phyloP scores from a whole-genome alignment of 2,797 vertebrate genomes.

The Phoxinus dragarum region DNA sequence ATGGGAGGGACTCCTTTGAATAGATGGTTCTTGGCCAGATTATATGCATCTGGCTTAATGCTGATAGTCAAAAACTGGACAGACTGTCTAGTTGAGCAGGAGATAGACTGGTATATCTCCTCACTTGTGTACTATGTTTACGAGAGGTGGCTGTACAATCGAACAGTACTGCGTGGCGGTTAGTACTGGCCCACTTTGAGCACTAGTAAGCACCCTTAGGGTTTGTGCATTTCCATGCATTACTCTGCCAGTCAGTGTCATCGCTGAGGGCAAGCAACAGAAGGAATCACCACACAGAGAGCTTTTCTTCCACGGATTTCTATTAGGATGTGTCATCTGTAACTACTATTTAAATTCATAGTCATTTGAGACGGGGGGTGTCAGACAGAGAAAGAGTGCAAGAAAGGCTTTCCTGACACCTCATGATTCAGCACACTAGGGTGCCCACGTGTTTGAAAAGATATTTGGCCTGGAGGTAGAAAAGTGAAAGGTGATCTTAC shows the following conservation, averaged over 20 bases:
- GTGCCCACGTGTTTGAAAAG: constrained; percentile 9
- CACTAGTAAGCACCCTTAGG: constrained; percentile 17
- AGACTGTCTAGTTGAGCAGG: not conserved
- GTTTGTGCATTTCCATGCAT: constrained; percentile 2
- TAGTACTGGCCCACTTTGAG: not conserved
- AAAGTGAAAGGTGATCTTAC: constrained; percentile 38
- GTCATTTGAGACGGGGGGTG: not conserved
- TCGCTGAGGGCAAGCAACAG: constrained; percentile 29
- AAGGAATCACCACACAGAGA: constrained; percentile 11
- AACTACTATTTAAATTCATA: constrained; percentile 36
- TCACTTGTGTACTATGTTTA: not conserved
- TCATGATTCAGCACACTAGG: constrained; percentile 19
- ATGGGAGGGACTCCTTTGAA: not conserved
- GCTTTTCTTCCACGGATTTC: constrained; percentile 1
- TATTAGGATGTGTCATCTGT: constrained; percentile 38
- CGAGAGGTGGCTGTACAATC: not conserved
- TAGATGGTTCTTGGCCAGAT: not conserved
- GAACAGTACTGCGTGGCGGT: not conserved
- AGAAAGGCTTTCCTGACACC: constrained; percentile 37
- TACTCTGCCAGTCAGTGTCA: constrained; percentile 22
- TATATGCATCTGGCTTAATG: not conserved
- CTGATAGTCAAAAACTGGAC: not conserved
- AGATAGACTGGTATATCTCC: not conserved
- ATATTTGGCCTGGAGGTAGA: constrained; percentile 42
- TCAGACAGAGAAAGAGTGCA: constrained; percentile 6